Evolutionary conservation across 2,113 vertebrate species (phyloP), one percentile per base, ranked within the genome.

Genomic region (Rostratula benghalensis): DNA sequence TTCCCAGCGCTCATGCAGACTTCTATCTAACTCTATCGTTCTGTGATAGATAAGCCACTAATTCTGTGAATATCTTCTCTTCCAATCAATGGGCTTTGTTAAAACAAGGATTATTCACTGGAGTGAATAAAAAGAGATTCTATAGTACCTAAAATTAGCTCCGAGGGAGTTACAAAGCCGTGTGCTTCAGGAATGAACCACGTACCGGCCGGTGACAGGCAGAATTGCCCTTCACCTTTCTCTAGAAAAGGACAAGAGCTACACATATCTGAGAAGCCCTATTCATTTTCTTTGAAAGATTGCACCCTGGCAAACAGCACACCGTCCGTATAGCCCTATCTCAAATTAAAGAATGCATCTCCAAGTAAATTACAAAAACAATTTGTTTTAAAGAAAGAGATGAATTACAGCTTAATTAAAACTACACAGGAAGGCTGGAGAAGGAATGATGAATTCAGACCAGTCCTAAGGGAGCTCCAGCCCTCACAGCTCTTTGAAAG

Each of bases 1-100:
- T 46, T 97, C 94, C 93, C 93, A 64, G 92, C 39, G 87, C 94
- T 92, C 76, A 91, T 57, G 45, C 56, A 97, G 79, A 39, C 13
- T 54, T 39, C 30, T 60, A 20, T 25, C 67, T 53, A 39, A 30
- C 28, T 54, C 53, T 54, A 54, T 54, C 53, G 19, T 54, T 54
- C 53, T 54, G 28, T 3, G 17, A 54, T 2, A 33, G 71, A 83
- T 33, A 56, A 71, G 13, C 17, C n/a, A 48, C 45, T 61, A 64
- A 71, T 46, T 93, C 50, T 91, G 68, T 17, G 19, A 70, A 71
- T 43, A 18, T 61, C 80, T 65, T 65, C 74, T 59, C 60, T 89
- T 67, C 56, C 69, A 92, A 5, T 57, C 93, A 17, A 4, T 22
- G 22, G 14, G 48, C 13, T 82, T 89, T 78, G 83, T 82, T 91